Base-by-base conservation (phyloP, 37 sponge, comb jelly and placozoan species). In the Halichondria panicea region DNA sequence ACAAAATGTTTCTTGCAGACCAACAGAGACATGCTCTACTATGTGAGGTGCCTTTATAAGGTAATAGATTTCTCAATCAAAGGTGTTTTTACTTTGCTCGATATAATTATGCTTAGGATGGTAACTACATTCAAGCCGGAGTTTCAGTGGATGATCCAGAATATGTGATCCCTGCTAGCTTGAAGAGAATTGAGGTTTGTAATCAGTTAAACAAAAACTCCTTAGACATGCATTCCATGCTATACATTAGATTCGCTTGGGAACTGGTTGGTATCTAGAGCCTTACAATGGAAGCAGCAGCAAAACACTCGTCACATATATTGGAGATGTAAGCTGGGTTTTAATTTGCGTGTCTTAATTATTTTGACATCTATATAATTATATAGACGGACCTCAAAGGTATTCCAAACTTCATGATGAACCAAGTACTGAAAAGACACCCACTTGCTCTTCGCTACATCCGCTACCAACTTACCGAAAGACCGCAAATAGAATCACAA, bases 181-280 rank as follows among this genome's bases (percentile, higher is more conserved):
- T 43, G 37, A 56, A 55, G 12, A 78, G 86, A 74, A 43, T 53
- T 39, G 74, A 86, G 55, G 86, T 86, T 56, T 22, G 76, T 55
- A 22, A 58, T 58, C 60, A n/a, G n/a, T 21, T 7, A 7, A 24
- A 24, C n/a, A 24, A 58, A 24, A 24, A 48, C 52, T 18, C 15
- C 15, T 48, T 15, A 18, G 52, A 15, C n/a, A 21, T 58, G 7
- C n/a, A 21, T 58, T 7, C n/a, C n/a, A n/a, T 11, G 6, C 6
- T 72, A 37, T 45, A 4, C 62, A 3, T n/a, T 58, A 72, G 72
- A 7, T 72, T 28, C 58, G 55, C 9, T 54, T 54, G 3, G 72
- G 72, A 25, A 72, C 57, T 46, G 72, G 72, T 8, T 72, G 25
- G 25, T 33, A 55, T 24, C 34, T 72, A 22, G 72, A 72, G 38